phyloP scores from a whole-genome alignment of 2,888 invertebrate species.

The Drosophila monieri region DNA sequence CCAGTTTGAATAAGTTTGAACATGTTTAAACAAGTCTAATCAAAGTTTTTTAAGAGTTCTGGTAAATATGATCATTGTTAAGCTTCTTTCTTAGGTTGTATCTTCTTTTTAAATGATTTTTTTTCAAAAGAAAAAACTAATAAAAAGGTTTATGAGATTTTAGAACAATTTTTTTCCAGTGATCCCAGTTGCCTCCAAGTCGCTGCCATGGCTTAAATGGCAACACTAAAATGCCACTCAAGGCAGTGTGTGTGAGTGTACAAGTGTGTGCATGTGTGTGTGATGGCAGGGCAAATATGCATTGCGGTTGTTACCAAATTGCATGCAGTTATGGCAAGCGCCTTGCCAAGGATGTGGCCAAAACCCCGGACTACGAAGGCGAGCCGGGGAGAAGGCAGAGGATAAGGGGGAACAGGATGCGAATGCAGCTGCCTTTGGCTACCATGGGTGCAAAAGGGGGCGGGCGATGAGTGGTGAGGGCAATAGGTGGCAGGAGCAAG shows the following conservation, averaged over 20 bases:
- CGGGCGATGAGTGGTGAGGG: too few relatives aligned
- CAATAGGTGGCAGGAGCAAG: background rate
- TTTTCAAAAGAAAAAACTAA: too few relatives aligned
- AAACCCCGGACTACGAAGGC: conserved; percentile 6
- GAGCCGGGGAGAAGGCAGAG: too few relatives aligned
- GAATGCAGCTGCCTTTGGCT: conserved; percentile 21
- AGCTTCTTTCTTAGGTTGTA: too few relatives aligned
- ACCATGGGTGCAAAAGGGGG: background rate
- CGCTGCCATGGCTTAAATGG: conserved; percentile 55
- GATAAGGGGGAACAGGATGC: conserved; percentile 27
- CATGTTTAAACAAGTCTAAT: too few relatives aligned
- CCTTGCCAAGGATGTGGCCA: conserved; percentile 48
- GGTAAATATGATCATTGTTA: too few relatives aligned
- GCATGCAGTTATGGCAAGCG: conserved; percentile 67
- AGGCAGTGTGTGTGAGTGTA: conserved; percentile 49
- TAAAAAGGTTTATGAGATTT: too few relatives aligned
- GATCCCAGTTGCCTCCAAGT: conserved; percentile 38
- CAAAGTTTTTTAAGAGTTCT: too few relatives aligned
- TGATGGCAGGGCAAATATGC: conserved; percentile 63
- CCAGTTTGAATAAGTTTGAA: too few relatives aligned
- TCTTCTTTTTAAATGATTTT: too few relatives aligned
- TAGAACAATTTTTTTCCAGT: background rate
- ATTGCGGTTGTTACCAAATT: conserved; percentile 75
- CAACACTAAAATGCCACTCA: conserved; percentile 73
- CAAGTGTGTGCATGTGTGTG: conserved; percentile 19